phyloP scores from a whole-genome alignment of 2,797 vertebrate genomes.

The Hylomyscus alleni region DNA sequence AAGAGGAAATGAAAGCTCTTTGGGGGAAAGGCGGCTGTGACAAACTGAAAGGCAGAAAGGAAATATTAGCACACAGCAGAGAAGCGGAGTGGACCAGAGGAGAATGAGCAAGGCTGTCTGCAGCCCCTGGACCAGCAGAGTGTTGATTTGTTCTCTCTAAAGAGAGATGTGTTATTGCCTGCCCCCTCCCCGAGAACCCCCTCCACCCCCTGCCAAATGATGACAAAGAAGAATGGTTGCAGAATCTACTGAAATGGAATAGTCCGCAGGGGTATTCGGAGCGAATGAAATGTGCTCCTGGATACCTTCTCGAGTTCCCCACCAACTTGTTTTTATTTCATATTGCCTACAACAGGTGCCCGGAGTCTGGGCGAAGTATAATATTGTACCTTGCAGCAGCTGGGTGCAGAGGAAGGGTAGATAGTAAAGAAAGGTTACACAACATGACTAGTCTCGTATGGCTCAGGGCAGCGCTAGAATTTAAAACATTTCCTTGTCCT shows the following conservation, averaged over 20 bases:
- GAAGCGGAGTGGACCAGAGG: not conserved
- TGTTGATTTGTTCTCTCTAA: slow-evolving; percentile 67
- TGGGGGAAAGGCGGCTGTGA: slow-evolving; percentile 30
- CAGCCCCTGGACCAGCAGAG: not conserved
- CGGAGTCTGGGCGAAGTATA: slow-evolving; percentile 78
- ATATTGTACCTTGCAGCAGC: slow-evolving; percentile 89
- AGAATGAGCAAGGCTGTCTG: not conserved
- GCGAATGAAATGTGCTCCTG: slow-evolving; percentile 72
- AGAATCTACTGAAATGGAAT: slow-evolving; percentile 70
- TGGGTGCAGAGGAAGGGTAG: slow-evolving; percentile 79
- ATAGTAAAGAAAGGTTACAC: slow-evolving; percentile 84
- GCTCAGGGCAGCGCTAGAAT: slow-evolving; percentile 86
- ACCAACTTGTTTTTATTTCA: slow-evolving; percentile 85
- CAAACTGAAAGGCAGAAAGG: slow-evolving; percentile 62
- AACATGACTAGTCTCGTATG: slow-evolving; percentile 79
- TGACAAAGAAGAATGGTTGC: slow-evolving; percentile 59
- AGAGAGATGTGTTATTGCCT: slow-evolving; percentile 64
- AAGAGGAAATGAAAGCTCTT: slow-evolving; percentile 46
- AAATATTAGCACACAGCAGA: not conserved
- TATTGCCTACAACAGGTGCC: slow-evolving; percentile 88
- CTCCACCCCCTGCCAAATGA: slow-evolving; percentile 33
- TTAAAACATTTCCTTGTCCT: slow-evolving; percentile 89
- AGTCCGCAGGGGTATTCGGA: slow-evolving; percentile 49
- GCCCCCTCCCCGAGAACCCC: too few species aligned
- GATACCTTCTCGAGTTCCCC: slow-evolving; percentile 73